Evolutionary conservation across 2,113 vertebrate species (phyloP).

Genomic region (Orthonyx spaldingii): DNA sequence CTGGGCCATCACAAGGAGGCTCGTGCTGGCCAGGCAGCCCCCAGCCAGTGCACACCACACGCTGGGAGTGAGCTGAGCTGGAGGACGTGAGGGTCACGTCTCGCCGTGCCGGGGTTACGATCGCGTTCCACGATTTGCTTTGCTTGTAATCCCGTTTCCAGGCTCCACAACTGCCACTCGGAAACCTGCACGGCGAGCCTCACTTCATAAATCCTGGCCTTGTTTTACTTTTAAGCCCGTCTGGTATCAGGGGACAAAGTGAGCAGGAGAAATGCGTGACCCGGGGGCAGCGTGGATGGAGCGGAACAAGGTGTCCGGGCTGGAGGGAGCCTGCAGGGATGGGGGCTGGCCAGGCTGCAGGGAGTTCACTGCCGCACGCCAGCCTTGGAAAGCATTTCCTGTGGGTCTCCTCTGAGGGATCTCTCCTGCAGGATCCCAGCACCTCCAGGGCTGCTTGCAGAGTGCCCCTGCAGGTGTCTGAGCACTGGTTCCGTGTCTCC

Average conservation of each 20-base stretch:
- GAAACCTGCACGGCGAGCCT: neutral
- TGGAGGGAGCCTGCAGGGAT: neutral
- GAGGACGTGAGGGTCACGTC: neutral
- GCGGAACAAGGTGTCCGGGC: neutral
- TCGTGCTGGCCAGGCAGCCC: neutral
- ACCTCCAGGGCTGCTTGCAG: neutral
- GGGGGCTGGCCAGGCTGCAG: neutral
- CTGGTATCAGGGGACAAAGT: neutral
- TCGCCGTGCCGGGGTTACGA: neutral
- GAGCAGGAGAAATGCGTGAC: neutral
- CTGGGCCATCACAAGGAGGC: rapidly evolving
- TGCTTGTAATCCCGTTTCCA: constrained; percentile 25
- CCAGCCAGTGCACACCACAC: neutral
- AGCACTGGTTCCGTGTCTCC: rapidly evolving
- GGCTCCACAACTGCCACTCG: neutral
- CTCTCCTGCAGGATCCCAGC: neutral
- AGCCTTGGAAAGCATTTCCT: neutral
- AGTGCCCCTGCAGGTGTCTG: neutral
- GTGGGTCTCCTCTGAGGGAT: neutral
- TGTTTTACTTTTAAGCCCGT: constrained; percentile 9
- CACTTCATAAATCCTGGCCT: constrained; percentile 32
- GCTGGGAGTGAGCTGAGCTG: neutral
- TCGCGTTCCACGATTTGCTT: neutral
- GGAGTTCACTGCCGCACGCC: neutral
- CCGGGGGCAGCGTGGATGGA: neutral